A percentile compares a stretch with the other conserved stretches of the same genome.
Conservation (phyloP, 1,140 invertebrate genomes). For the Camponotus pennsylvanicus region DNA sequence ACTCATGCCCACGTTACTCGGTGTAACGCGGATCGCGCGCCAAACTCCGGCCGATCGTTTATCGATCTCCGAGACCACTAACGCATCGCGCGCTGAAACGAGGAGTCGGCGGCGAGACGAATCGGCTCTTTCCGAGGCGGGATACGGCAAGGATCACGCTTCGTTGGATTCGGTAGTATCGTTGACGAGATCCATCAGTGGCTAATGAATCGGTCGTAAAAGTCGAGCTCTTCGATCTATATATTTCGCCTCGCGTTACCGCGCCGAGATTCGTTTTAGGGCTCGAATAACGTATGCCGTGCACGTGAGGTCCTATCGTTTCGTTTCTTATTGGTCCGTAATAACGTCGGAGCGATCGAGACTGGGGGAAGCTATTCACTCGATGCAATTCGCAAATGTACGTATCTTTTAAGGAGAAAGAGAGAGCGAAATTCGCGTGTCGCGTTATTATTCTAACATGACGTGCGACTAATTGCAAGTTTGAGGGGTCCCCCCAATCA, state of each 20-base stretch:
- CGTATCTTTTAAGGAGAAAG: conserved; percentile 19
- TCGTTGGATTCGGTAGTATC: conserved; percentile 62
- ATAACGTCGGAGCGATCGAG: conserved; percentile 38
- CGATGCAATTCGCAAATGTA: conserved; percentile 6
- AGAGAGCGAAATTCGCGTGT: background rate
- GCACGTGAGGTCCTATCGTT: background rate
- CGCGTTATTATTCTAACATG: conserved; percentile 55
- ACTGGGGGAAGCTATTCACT: conserved; percentile 23
- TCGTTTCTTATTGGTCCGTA: conserved; percentile 46
- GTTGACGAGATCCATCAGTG: conserved; percentile 55
- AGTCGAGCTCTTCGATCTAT: conserved; percentile 56
- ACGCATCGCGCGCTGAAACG: conserved; percentile 32
- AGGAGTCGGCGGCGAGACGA: conserved; percentile 50
- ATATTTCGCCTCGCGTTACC: conserved; percentile 50
- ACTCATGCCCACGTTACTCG: background rate
- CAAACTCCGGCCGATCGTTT: conserved; percentile 38
- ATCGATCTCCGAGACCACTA: conserved; percentile 43
- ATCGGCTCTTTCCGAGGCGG: conserved; percentile 53
- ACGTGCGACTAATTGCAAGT: conserved; percentile 60
- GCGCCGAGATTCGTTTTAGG: conserved; percentile 46
- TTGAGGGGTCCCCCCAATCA: conserved; percentile 31
- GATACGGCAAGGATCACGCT: conserved; percentile 44
- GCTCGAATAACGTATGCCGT: conserved; percentile 43
- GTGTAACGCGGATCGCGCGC: background rate
- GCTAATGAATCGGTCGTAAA: conserved; percentile 66